phyloP scores from a whole-genome alignment of 92 coral and sea anemone species.

The Paramuricea clavata region DNA sequence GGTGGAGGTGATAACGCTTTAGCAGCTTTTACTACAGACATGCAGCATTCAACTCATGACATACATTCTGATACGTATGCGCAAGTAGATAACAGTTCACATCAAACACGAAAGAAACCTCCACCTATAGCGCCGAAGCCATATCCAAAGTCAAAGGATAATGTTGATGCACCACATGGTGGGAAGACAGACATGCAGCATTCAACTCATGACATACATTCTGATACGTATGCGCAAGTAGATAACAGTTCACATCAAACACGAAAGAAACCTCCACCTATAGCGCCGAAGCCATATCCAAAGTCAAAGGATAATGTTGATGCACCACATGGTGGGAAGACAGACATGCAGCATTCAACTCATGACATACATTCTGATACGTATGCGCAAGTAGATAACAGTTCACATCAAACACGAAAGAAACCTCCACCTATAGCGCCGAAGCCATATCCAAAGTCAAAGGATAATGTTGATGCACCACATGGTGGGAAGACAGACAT shows the following conservation, averaged over 20 bases:
- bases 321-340: constrained; percentile 33
- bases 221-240: constrained; percentile 33
- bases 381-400: constrained; percentile 20
- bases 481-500: constrained; percentile 67
- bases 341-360: constrained; percentile 78
- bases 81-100: constrained; percentile 22
- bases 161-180: constrained; percentile 14
- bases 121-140: constrained; percentile 95
- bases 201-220: constrained; percentile 71
- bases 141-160: constrained; percentile 76
- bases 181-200: constrained; percentile 75
- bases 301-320: constrained; percentile 67
- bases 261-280: constrained; percentile 79
- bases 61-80: constrained; percentile 54
- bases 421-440: constrained; percentile 90
- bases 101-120: constrained; percentile 56
- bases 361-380: constrained; percentile 61
- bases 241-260: constrained; percentile 17
- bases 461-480: constrained; percentile 25
- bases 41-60: constrained; percentile 74
- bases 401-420: constrained; percentile 27
- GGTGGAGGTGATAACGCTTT: constrained; percentile 66
- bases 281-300: constrained; percentile 88
- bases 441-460: constrained; percentile 87
- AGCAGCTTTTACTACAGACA: constrained; percentile 80